Evolutionary conservation across 2,113 vertebrate genomes (phyloP).

Genomic region (Alexandromys fortis): DNA sequence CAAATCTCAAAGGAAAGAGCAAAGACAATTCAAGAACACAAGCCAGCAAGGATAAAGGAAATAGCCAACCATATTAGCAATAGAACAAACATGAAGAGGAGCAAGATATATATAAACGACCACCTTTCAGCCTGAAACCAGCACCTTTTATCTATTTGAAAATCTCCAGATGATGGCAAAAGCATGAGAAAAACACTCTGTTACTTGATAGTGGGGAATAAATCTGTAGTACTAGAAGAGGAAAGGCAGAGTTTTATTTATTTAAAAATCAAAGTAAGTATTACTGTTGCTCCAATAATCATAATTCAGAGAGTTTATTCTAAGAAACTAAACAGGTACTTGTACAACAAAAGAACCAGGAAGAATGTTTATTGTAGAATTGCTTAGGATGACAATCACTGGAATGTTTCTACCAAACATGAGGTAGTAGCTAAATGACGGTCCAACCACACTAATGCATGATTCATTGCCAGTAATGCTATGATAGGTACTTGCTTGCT

Average conservation of each 20-base stretch:
- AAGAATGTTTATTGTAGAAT: not conserved
- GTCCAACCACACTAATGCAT: not conserved
- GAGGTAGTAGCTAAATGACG: not conserved
- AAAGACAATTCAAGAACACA: conserved; percentile 4
- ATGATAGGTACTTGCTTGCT: not conserved
- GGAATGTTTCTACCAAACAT: not conserved
- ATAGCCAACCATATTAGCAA: not conserved
- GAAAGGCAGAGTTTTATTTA: conserved; percentile 18
- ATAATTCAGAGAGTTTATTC: conserved; percentile 40
- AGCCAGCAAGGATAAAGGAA: not conserved
- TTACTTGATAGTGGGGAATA: not conserved
- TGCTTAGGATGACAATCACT: not conserved
- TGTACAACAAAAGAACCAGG: not conserved
- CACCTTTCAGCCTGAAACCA: not conserved
- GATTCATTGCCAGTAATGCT: not conserved
- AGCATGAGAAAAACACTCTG: not conserved
- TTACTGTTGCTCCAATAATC: not conserved
- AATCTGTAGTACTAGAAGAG: not conserved
- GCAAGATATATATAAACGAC: not conserved
- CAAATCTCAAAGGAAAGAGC: not conserved
- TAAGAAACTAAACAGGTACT: not conserved
- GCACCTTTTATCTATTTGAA: not conserved
- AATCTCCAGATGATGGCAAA: not conserved
- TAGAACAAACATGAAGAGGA: not conserved
- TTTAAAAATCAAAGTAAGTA: not conserved